Base-by-base conservation (phyloP, 2,888 invertebrate genomes). In the Siphlonurus alternatus region DNA sequence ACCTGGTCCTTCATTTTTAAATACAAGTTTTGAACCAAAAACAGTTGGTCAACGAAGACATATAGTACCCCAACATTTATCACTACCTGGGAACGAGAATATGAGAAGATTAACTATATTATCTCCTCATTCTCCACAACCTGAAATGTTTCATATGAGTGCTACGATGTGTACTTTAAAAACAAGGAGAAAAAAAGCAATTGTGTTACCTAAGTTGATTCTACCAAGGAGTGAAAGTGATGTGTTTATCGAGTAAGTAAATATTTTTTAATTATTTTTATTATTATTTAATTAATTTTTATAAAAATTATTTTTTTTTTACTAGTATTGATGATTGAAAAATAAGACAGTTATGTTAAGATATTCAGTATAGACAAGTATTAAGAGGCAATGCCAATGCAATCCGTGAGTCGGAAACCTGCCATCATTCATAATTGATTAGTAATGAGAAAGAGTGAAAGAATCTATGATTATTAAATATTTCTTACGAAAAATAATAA, bases 181-280 rank as follows among this genome's bases (percentile, higher is more conserved):
- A 69, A 81, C 81, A 25, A 78, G 86, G 65, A 78, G 86, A 72
- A 86, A 86, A 77, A 86, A 86, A 73, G 85, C 86, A 67, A 83
- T 86, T 76, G 84, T 87, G 69, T 77, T 87, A 71, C 87, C 87
- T 63, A 85, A 86, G 77, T 80, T 89, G 71, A 84, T 88, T 70
- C 78, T 88, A 71, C 87, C 87, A 62, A 81, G 86, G 73, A 86
- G 86, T 73, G 87, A 88, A 74, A 86, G 87, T 67, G 86, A 87
- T 69, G 84, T 84, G 72, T 75, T 74, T 73, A 75, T 80, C 73
- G 80, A 81, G 82, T 83, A 78, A 83, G 82, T 82, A 75, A 70
- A 66, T 64, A 66, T 53, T 63, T 23, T 10, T 18, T 24, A 63
- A 62, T 62, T 62, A 65, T 53, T 59, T 18, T 65, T 60, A n/a